Evolutionary conservation across 2,888 invertebrate genomes (phyloP), one percentile per base, ranked within the genome.

Genomic region (Tetramorium bicarinatum): DNA sequence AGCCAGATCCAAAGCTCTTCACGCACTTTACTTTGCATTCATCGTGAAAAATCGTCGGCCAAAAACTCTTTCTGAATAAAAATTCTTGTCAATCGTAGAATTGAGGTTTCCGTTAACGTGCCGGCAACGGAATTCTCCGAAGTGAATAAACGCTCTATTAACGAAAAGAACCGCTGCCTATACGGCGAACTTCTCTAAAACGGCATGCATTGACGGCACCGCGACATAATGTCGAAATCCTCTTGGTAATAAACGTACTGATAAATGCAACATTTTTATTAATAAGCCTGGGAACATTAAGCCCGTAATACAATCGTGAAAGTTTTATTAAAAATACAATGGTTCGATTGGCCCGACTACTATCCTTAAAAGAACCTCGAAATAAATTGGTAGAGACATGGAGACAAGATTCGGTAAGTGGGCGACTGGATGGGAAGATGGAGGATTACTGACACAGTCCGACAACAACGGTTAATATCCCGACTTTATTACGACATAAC

Each of bases 401-500:
- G 41, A 49, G 6, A 34, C 34, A 21, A 66, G 25, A 25, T 34
- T 66, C 52, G 56, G 29, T 44, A 61, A 72, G 74, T 61, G 74
- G 44, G 61, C 75, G 49, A 75, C 34, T 15, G 21, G 64, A 76
- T 7, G 66, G 11, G 18, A 76, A 52, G 49, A 76, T 47, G 49
- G 66, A 49, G 64, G 75, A 49, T 62, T 62, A 34, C 47, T 64
- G 64, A 44, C 29, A 75, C 62, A 64, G 47, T 49, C 64, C 18
- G 38, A 18, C 49, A 64, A 52, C 49, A 15, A 11, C 21, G 38
- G 47, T 64, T 61, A 67, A 49, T 2, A 25, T 21, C 44, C n/a
- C n/a, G 29, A n/a, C n/a, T 66, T 49, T 64, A 25, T 59, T 25
- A 2, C 25, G 41, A 25, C n/a, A 29, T 15, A 15, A 15, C 13